Base-by-base conservation (phyloP, 2,888 invertebrate genomes). In the Eristalis pertinax region DNA sequence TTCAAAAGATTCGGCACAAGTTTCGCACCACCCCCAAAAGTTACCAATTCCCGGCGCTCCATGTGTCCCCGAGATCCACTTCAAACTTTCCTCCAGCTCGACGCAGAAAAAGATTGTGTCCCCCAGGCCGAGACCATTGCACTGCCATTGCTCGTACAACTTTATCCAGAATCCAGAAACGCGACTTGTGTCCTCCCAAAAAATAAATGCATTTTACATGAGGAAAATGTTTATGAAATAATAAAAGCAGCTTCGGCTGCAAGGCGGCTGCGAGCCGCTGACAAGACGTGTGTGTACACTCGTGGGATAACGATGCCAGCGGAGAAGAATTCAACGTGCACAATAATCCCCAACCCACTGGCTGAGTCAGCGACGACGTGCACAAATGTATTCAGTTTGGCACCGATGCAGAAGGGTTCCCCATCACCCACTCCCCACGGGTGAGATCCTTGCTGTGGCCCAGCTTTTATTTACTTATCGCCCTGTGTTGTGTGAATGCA, bases 161-260 rank as follows among this genome's bases (percentile, higher is more conserved):
- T 26, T 26, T 26, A 26, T 35, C n/a, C 13, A 3, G 63, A 77
- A 76, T 65, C 11, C 38, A 32, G 35, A 68, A n/a, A 68, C 24
- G 50, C 19, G 22, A 84, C 58, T 29, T 64, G 63, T 75, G 15
- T 69, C 35, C 43, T 69, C 56, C 63, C 62, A 19, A 4, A 8
- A 4, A 10, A 56, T 50, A 72, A 68, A 84, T 79, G 63, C 67
- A 73, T 83, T 73, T 68, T 63, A 72, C 38, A 83, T 83, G 68
- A 63, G 43, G 24, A 8, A 50, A n/a, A 73, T 38, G 24, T 67
- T 70, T 77, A 73, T 68, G 72, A 73, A 41, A 63, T 43, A 72
- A 78, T 38, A 56, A 78, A 69, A 73, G 13, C 13, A 22, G 22
- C 50, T 35, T 35, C 56, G 56, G 1, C n/a, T 19, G 56, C 22